Evolutionary conservation across 2,797 vertebrate genomes (phyloP).

Genomic region (Peromyscus attwateri): DNA sequence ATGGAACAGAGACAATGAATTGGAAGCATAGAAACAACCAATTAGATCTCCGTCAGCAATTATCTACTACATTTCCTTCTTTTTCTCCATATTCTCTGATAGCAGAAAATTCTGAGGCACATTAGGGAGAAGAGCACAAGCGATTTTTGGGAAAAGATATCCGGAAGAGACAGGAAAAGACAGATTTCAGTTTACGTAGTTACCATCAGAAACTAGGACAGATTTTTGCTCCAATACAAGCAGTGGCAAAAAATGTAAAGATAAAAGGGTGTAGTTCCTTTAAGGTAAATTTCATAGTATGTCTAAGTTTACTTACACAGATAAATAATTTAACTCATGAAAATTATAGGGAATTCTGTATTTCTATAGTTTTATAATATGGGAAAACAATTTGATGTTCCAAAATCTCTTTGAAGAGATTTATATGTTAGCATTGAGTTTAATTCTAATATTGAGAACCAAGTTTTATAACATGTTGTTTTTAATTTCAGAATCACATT

Average conservation of each 20-base stretch:
- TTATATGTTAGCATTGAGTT: background rate
- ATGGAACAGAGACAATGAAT: background rate
- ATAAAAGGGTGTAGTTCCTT: background rate
- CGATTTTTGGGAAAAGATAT: background rate
- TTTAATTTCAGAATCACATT: slow-evolving; percentile 35
- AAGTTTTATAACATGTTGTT: background rate
- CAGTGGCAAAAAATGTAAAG: background rate
- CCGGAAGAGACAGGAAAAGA: background rate
- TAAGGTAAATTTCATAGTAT: background rate
- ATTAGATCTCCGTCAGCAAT: background rate
- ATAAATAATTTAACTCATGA: slow-evolving; percentile 7
- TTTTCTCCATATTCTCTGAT: background rate
- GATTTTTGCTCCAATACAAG: background rate
- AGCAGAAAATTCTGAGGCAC: too few species aligned
- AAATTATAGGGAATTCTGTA: background rate
- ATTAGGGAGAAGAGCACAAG: background rate
- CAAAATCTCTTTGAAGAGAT: background rate
- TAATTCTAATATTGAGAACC: background rate
- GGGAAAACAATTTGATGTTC: background rate
- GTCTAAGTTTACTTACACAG: background rate
- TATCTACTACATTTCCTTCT: background rate
- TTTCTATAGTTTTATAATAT: background rate
- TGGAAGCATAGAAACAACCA: background rate
- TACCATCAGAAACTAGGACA: background rate
- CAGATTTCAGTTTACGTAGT: background rate